Conservation (phyloP, 2,888 invertebrate genomes). For the Drosophila vallismaia region DNA sequence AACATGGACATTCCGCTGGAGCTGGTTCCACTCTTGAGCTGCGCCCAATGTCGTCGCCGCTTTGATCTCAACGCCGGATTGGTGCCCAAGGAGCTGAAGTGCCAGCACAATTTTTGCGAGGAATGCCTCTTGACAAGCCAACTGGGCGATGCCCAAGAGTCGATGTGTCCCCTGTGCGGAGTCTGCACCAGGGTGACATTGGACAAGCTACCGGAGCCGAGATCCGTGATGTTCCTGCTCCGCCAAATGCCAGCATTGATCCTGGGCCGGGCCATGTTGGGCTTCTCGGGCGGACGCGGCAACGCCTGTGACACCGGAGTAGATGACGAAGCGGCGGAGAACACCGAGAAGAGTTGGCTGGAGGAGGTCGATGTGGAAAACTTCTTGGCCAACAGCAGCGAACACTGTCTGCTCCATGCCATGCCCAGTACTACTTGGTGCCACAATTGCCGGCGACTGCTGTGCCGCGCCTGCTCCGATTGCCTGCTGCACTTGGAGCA, state of each 20-base stretch:
- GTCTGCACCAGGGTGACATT: background rate
- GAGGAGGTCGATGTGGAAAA: background rate
- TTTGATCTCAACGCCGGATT: background rate
- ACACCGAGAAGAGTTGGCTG: slow-evolving; percentile 14
- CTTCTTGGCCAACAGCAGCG: slow-evolving; percentile 71
- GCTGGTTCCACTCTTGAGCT: slow-evolving; percentile 27
- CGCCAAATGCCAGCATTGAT: slow-evolving; percentile 17
- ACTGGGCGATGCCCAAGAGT: background rate
- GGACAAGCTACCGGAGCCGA: slow-evolving; percentile 5
- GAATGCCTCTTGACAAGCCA: slow-evolving; percentile 13
- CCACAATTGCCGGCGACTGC: slow-evolving; percentile 86
- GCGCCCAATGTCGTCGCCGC: slow-evolving; percentile 13
- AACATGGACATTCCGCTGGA: slow-evolving; percentile 32
- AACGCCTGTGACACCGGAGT: background rate
- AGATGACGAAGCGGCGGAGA: background rate
- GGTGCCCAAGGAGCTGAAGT: slow-evolving; percentile 25
- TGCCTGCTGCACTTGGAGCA: slow-evolving; percentile 88
- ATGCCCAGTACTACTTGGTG: slow-evolving; percentile 90
- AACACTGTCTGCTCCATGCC: slow-evolving; percentile 89
- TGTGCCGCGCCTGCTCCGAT: slow-evolving; percentile 88
- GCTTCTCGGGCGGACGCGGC: background rate
- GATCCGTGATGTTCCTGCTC: slow-evolving; percentile 20
- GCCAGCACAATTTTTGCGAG: slow-evolving; percentile 26
- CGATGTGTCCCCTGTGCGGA: slow-evolving; percentile 15
- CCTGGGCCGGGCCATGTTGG: slow-evolving; percentile 21